Percentiles rank a stretch among this genome's conserved stretches.
Evolutionary conservation across 2,113 vertebrate species (phyloP).

Genomic region (Mormoops blainvillei): DNA sequence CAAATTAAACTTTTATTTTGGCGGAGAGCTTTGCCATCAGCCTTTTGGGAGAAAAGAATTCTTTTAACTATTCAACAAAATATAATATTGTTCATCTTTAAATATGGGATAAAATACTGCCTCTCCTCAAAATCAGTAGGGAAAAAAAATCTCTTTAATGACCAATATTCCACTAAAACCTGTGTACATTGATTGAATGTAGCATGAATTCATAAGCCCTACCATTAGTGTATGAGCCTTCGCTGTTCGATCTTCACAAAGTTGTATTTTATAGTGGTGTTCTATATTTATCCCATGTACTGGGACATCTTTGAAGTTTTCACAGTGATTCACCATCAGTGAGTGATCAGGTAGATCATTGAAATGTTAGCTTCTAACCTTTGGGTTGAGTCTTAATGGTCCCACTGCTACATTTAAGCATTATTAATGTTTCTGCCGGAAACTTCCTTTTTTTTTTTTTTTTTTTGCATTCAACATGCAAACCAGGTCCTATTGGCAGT

Average conservation of each 20-base stretch:
- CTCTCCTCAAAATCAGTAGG: background rate
- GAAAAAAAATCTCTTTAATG: background rate
- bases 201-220: background rate
- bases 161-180: background rate
- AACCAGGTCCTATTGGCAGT: background rate
- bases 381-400: constrained; percentile 30
- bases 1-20: background rate
- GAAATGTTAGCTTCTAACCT: constrained; percentile 42
- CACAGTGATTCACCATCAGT: background rate
- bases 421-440: constrained; percentile 11
- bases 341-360: background rate
- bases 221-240: background rate
- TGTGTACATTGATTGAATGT: background rate
- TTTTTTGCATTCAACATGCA: constrained; percentile 30
- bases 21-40: background rate
- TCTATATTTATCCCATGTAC: background rate
- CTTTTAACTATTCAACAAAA: background rate
- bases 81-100: background rate
- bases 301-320: background rate
- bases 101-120: background rate
- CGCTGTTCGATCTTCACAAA: background rate
- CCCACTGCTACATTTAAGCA: constrained; percentile 32
- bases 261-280: background rate
- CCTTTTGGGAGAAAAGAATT: background rate
- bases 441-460: background rate